A percentile compares a stretch with the other conserved stretches of the same genome.
These are phyloP conservation scores for Celastrina argiolus DNA, from an alignment of 2,888 invertebrate species.

Conservation along the genomic window DNA sequence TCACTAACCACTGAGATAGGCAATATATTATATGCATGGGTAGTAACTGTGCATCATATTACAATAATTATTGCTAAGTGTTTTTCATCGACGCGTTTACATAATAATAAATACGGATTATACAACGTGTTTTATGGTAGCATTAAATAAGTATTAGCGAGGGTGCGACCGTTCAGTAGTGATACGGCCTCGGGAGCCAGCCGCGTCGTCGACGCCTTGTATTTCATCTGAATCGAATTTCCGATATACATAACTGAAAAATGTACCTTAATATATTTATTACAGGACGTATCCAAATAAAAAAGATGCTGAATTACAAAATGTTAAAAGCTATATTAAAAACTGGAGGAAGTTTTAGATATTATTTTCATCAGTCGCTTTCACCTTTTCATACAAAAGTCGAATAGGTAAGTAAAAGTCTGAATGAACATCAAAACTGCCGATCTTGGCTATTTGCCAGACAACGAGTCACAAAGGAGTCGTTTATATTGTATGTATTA, in stretches of 20 bases:
- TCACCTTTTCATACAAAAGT: too few species aligned
- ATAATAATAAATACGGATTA: background rate
- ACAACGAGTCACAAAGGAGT: background rate
- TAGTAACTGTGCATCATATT: too few species aligned
- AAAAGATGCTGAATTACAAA: background rate
- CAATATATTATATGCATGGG: too few species aligned
- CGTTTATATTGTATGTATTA: background rate
- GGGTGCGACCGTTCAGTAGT: background rate
- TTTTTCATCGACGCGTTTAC: background rate
- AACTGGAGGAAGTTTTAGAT: too few species aligned
- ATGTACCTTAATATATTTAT: background rate
- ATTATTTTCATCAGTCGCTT: too few species aligned
- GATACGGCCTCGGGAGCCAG: background rate
- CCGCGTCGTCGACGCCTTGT: slow-evolving; percentile 11
- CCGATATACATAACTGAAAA: background rate
- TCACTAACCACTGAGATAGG: too few species aligned
- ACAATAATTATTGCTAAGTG: background rate
- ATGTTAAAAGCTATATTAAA: background rate
- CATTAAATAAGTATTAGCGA: background rate
- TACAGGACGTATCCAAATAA: background rate
- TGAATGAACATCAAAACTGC: background rate
- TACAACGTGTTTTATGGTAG: background rate
- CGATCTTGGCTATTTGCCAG: background rate
- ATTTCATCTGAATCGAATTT: slow-evolving; percentile 11
- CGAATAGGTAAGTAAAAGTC: background rate